Evolutionary conservation across 2,797 vertebrate genomes (phyloP).

Genomic region (Percopsis omiscomaycus): DNA sequence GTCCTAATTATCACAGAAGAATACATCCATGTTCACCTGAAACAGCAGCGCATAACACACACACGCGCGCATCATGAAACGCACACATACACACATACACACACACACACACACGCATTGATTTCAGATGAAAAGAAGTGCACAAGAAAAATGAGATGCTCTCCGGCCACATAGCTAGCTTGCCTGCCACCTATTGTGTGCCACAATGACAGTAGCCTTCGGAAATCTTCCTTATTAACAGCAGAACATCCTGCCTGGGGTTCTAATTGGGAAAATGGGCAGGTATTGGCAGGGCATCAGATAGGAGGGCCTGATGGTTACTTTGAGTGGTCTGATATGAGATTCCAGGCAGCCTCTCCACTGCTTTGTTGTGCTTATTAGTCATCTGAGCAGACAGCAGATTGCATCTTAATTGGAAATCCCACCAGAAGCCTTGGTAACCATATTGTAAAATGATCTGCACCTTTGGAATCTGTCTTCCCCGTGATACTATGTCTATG

Average conservation of each 20-base stretch:
- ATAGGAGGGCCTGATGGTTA: conserved; percentile 67
- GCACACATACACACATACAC: conserved; percentile 5
- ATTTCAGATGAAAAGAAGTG: conserved; percentile 58
- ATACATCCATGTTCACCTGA: conserved; percentile 51
- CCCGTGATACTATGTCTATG: conserved; percentile 10
- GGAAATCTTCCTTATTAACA: conserved; percentile 67
- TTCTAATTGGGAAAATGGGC: conserved; percentile 69
- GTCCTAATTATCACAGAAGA: conserved; percentile 74
- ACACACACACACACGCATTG: conserved; percentile 15
- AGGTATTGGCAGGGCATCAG: conserved; percentile 72
- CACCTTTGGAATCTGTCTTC: conserved; percentile 55
- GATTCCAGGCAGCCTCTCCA: conserved; percentile 70
- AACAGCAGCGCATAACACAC: conserved; percentile 32
- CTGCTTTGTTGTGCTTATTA: conserved; percentile 78
- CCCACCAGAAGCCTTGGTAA: conserved; percentile 69
- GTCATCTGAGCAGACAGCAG: conserved; percentile 76
- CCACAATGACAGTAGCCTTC: conserved; percentile 50
- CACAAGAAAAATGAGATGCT: conserved; percentile 52
- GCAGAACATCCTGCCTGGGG: conserved; percentile 56
- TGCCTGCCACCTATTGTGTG: conserved; percentile 43
- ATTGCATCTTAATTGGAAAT: conserved; percentile 80
- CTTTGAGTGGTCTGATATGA: conserved; percentile 75
- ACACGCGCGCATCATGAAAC: background rate
- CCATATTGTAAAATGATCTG: conserved; percentile 69
- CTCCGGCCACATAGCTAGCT: conserved; percentile 48